These are phyloP conservation scores for Siderastrea siderea DNA, from an alignment of 92 coral and sea anemone genomes.

Conservation along the genomic window DNA sequence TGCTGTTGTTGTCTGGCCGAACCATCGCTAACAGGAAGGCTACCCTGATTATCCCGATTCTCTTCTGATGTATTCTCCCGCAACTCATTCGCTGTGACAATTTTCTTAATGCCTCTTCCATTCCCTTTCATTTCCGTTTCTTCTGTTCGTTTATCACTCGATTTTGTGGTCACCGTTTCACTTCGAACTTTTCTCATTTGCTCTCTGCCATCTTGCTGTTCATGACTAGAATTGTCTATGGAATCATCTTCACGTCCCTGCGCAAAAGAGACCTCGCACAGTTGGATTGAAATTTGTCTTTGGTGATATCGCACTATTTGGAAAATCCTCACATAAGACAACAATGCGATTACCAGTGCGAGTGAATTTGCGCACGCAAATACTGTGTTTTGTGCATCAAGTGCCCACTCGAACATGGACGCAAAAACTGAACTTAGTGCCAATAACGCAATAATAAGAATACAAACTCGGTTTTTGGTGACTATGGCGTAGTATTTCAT, in stretches of 20 bases:
- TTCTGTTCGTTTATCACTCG: not conserved
- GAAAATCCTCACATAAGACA: conserved; percentile 37
- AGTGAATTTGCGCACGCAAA: conserved; percentile 23
- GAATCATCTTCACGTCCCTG: conserved; percentile 2
- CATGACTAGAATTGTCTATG: not conserved
- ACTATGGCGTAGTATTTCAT: conserved; percentile 44
- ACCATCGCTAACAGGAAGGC: not conserved
- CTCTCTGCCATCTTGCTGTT: not conserved
- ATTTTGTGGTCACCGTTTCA: not conserved
- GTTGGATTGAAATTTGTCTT: conserved; percentile 32
- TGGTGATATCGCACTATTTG: conserved; percentile 52
- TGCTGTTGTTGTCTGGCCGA: not conserved
- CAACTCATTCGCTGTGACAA: not conserved
- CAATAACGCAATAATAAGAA: conserved; percentile 6
- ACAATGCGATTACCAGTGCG: conserved; percentile 22
- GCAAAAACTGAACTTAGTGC: conserved; percentile 22
- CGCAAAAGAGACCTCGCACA: conserved; percentile 23
- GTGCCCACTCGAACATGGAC: conserved; percentile 49
- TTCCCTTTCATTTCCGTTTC: not conserved
- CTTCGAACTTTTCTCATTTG: not conserved
- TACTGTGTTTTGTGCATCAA: conserved; percentile 48
- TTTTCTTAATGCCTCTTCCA: not conserved
- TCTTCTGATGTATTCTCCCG: not conserved
- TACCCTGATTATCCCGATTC: not conserved
- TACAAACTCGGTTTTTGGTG: conserved; percentile 26